phyloP scores from a whole-genome alignment of 1,140 invertebrate species.

The Centruroides vittatus region DNA sequence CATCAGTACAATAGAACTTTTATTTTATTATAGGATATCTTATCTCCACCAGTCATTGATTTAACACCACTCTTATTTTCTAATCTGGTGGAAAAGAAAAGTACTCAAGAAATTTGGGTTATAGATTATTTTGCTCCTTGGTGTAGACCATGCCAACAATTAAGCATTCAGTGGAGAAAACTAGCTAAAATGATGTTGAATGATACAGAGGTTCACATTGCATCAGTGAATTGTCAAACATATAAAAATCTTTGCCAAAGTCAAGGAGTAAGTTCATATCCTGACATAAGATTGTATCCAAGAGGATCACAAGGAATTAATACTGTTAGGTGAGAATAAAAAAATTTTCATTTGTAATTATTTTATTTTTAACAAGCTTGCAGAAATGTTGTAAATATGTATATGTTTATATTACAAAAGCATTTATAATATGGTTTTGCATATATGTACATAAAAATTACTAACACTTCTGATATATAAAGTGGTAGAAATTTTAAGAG shows the following conservation, averaged over 20 bases:
- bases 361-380: too few species aligned
- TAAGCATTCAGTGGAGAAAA: conserved; percentile 44
- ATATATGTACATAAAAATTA: too few species aligned
- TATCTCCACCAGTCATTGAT: conserved; percentile 40
- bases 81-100: conserved; percentile 35
- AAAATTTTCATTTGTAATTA: too few species aligned
- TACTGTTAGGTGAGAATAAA: conserved; percentile 24
- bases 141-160: conserved; percentile 50
- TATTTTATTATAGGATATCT: conserved; percentile 27
- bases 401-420: too few species aligned
- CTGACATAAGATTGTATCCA: conserved; percentile 52
- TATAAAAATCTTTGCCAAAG: conserved; percentile 40
- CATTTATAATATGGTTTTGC: too few species aligned
- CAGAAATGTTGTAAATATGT: too few species aligned
- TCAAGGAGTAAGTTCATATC: conserved; percentile 49
- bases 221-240: conserved; percentile 49
- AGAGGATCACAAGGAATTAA: conserved; percentile 28
- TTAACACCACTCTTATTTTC: conserved; percentile 42
- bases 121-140: conserved; percentile 54
- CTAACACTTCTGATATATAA: too few species aligned
- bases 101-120: conserved; percentile 38
- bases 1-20: neutral
- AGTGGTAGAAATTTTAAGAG: too few species aligned
- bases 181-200: conserved; percentile 33
- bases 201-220: conserved; percentile 40